Base-by-base conservation (phyloP, 2,113 vertebrate species). In the Zosterops japonicus region DNA sequence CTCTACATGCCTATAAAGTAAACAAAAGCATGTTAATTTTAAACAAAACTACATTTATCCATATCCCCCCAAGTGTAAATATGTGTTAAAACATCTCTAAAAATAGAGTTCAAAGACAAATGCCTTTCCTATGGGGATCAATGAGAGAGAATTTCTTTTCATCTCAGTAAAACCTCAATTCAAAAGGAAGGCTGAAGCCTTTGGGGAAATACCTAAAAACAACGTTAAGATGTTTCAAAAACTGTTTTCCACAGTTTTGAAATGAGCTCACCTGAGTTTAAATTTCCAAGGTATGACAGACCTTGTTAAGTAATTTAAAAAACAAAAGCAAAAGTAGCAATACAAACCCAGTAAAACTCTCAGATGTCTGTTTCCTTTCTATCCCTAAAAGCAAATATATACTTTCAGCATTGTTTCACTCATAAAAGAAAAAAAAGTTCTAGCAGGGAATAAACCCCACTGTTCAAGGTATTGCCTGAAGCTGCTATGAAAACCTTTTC, bases 51-150 rank as follows among this genome's bases (percentile, higher is more conserved):
- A 95, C 95, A 95, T 91, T 95, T 96, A 95, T 77, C 95, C 75
- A 29, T 89, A 89, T 87, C 27, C 39, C n/a, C 90, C 63, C 87
- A 94, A 91, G 93, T 89, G 72, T 72, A 94, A 94, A 92, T 89
- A 91, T 61, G 44, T 87, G 70, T 91, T 95, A 93, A 94, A 95
- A 91, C 78, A 49, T 57, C 61, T 76, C 96, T 94, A 96, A 97
- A 97, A 95, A 97, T 93, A 97, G 82, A 97, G 93, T 96, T 97
- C 95, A 97, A 97, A 97, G 95, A 84, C 63, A 95, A 96, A 94
- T 74, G 50, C 33, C 59, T 95, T 91, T 94, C 90, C 94, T 95
- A 63, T 90, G 87, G 93, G 94, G 75, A 96, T 95, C 94, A 95
- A 85, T 87, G 67, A 82, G 70, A 89, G 46, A 94, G 69, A 85